A percentile compares a stretch with the other conserved stretches of the same genome.
phyloP scores from a whole-genome alignment of 2,888 invertebrate species.

The Vesta saturnalis region DNA sequence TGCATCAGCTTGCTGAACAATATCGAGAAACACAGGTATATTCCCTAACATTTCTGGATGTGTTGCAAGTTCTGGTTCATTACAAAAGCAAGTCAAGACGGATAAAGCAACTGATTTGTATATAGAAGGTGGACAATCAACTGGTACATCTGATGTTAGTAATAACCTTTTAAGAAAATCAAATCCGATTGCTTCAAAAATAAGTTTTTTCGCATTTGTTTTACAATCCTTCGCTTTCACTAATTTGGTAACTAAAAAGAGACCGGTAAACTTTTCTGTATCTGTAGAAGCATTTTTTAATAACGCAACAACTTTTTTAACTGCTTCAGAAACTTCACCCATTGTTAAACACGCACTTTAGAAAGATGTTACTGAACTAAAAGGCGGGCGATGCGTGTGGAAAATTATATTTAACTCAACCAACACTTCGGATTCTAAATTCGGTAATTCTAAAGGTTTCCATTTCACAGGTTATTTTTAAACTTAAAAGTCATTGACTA shows the following conservation, averaged over 20 bases:
- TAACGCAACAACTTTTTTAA: conserved; percentile 85
- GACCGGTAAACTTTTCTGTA: conserved; percentile 90
- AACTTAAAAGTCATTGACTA: conserved; percentile 56
- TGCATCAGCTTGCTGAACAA: conserved; percentile 85
- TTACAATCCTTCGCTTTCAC: conserved; percentile 85
- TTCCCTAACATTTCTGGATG: conserved; percentile 86
- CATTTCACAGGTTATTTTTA: conserved; percentile 59
- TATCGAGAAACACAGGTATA: conserved; percentile 84
- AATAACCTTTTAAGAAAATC: conserved; percentile 85
- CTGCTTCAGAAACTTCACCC: conserved; percentile 76
- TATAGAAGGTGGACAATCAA: conserved; percentile 88
- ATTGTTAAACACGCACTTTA: conserved; percentile 42
- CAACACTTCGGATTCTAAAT: conserved; percentile 59
- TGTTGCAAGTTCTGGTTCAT: conserved; percentile 80
- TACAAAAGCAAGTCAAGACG: conserved; percentile 86
- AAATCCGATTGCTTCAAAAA: conserved; percentile 92
- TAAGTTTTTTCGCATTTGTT: conserved; percentile 71
- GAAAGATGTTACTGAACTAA: not conserved
- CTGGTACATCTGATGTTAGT: conserved; percentile 78
- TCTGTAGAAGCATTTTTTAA: conserved; percentile 83
- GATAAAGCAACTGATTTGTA: conserved; percentile 93
- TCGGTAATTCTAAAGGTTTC: conserved; percentile 58
- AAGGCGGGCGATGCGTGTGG: conserved; percentile 46
- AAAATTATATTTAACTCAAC: conserved; percentile 58
- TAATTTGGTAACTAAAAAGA: conserved; percentile 92